A percentile compares a stretch with the other conserved stretches of the same genome.
Evolutionary conservation across 2,797 vertebrate genomes (phyloP).

Genomic region (Mionectes olivaceus): DNA sequence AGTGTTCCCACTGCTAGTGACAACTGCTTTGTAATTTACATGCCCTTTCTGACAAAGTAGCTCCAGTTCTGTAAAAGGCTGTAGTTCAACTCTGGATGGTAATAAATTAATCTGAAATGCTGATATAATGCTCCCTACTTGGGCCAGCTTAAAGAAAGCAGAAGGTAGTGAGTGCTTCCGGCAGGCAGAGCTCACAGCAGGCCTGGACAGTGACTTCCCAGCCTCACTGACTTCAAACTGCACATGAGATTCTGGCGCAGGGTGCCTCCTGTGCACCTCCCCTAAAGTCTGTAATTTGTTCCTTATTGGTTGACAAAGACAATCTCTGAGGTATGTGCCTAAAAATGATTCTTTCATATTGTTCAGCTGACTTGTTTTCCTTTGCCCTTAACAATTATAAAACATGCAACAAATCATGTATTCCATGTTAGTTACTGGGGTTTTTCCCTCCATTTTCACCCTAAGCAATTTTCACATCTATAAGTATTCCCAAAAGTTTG

Average conservation of each 20-base stretch:
- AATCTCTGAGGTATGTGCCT: rapidly evolving
- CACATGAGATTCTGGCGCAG: not conserved
- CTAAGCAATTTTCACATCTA: not conserved
- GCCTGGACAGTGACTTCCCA: not conserved
- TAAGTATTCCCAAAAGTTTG: not conserved
- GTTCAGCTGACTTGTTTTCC: not conserved
- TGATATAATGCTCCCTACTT: not conserved
- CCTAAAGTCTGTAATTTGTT: not conserved
- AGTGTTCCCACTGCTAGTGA: not conserved
- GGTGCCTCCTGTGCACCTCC: not conserved
- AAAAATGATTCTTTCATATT: not conserved
- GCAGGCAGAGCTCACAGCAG: not conserved
- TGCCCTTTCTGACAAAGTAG: not conserved
- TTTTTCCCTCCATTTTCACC: not conserved
- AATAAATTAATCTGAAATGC: not conserved
- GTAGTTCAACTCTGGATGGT: not conserved
- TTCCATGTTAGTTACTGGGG: not conserved
- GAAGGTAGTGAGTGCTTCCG: not conserved
- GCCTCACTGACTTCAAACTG: not conserved
- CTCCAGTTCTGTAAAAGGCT: not conserved
- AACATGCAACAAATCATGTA: not conserved
- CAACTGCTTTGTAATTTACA: not conserved
- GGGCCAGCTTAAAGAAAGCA: not conserved
- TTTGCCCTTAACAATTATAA: rapidly evolving
- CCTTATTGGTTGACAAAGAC: not conserved